Base-by-base conservation (phyloP, 2,113 vertebrate species). In the Pagrus major region DNA sequence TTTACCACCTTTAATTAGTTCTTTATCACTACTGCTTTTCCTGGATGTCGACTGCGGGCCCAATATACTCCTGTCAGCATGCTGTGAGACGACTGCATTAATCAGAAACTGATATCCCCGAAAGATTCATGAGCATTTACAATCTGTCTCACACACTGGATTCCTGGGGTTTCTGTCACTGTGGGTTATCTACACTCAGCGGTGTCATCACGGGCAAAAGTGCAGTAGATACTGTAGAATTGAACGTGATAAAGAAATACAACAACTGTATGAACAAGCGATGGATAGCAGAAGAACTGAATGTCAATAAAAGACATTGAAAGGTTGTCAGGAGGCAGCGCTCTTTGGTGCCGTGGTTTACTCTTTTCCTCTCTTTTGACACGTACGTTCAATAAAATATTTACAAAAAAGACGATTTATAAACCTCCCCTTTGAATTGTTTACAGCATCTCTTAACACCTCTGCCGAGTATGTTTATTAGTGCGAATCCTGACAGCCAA, bases 1-100 rank as follows among this genome's bases (percentile, higher is more conserved):
- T 95, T 94, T 88, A 92, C 89, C 95, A 92, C 89, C 94, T 95
- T 96, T 97, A 97, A 97, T 98, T 97, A 97, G 93, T 85, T 80
- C 92, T 95, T 96, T 96, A 97, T 96, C 95, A 94, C 92, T 88
- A 25, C 70, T 58, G 71, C 77, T 94, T 92, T 96, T 95, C 94
- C 92, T 91, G 94, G 92, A 92, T 95, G 87, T 76, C 52, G 54
- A 86, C 95, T 89, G 67, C 65, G 71, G 87, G 67, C 54, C 71
- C 58, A 46, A 60, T 86, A 69, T 59, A 64, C 23, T 76, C 79
- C 83, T 80, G 85, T 85, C 85, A 84, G 65, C 76, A 46, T 15
- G 87, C 86, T 90, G 89, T 9, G 80, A 84, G 88, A 85, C 25
- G 73, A 71, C 85, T 75, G 80, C 83, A 89, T 90, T 91, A 89